These are phyloP conservation scores for Gopherus flavomarginatus DNA, from an alignment of 2,113 vertebrate species.

Conservation along the genomic window DNA sequence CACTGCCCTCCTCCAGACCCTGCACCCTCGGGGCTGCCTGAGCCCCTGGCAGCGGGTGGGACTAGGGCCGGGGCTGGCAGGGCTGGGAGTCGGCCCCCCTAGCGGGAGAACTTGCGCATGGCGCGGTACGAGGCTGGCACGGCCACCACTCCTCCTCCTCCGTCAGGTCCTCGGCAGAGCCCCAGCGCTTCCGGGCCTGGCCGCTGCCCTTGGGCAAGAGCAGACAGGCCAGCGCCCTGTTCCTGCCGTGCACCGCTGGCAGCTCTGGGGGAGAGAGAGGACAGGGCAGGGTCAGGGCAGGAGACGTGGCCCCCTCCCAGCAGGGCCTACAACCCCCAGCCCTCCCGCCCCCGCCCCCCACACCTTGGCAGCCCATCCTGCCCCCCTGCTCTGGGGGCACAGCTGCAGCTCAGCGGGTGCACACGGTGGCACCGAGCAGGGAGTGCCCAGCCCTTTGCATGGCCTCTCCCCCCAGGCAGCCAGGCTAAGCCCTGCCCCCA, in stretches of 20 bases:
- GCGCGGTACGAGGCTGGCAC: constrained; percentile 46
- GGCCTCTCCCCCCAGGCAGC: no score
- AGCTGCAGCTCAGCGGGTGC: no score
- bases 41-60: no score
- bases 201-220: constrained; percentile 74
- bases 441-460: no score
- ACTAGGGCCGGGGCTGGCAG: background rate
- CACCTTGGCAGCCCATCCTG: no score
- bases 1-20: no score
- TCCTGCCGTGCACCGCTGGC: constrained; percentile 74
- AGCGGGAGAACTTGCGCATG: constrained; percentile 75
- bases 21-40: no score
- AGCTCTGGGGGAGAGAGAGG: constrained; percentile 56
- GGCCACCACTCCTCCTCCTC: constrained; percentile 59
- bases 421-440: no score
- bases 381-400: no score
- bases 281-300: background rate
- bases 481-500: no score
- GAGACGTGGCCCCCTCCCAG: background rate
- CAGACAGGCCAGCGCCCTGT: constrained; percentile 78
- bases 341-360: no score
- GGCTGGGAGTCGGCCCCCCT: background rate
- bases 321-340: background rate
- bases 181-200: constrained; percentile 60
- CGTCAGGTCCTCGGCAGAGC: constrained; percentile 76